phyloP scores from a whole-genome alignment of 2,113 vertebrate species.

The Forbesichthys agassizii region DNA sequence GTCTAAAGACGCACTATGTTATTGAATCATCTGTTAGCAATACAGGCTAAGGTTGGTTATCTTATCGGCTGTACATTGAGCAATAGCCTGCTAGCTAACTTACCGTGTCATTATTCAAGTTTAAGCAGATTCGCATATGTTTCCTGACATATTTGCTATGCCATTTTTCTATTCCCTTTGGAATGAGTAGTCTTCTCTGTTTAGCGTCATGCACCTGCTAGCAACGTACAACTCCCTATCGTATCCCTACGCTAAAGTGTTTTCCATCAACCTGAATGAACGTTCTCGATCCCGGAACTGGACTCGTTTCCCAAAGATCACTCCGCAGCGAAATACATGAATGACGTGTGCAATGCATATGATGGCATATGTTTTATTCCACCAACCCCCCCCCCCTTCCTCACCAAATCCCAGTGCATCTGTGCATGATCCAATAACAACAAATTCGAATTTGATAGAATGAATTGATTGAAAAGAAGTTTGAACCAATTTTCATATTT shows the following conservation, averaged over 20 bases:
- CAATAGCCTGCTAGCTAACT: conserved; percentile 15
- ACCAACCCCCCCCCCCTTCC: too few species aligned
- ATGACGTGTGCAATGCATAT: conserved; percentile 53
- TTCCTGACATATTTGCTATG: conserved; percentile 10
- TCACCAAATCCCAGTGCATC: too few species aligned
- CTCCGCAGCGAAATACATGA: conserved; percentile 43
- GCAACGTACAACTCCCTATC: conserved; percentile 24
- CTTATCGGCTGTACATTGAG: conserved; percentile 12
- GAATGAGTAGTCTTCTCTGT: conserved; percentile 16
- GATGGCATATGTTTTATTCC: conserved; percentile 9
- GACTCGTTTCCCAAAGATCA: conserved; percentile 39
- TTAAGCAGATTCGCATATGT: neutral
- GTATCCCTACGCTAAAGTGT: conserved; percentile 61
- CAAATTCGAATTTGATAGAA: neutral
- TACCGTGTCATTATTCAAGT: conserved; percentile 53
- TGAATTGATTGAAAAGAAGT: too few species aligned
- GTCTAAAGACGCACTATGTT: too few species aligned
- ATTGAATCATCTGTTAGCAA: conserved; percentile 57
- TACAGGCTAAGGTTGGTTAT: conserved; percentile 45
- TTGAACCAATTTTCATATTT: too few species aligned
- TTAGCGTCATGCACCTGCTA: conserved; percentile 63
- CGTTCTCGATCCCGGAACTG: conserved; percentile 69
- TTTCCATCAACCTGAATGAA: conserved; percentile 42
- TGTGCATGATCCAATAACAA: neutral
- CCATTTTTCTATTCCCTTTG: conserved; percentile 12